A percentile compares a stretch with the other conserved stretches of the same genome.
Conservation (phyloP, 2,113 vertebrate species). For the Dryoscopus gambensis region DNA sequence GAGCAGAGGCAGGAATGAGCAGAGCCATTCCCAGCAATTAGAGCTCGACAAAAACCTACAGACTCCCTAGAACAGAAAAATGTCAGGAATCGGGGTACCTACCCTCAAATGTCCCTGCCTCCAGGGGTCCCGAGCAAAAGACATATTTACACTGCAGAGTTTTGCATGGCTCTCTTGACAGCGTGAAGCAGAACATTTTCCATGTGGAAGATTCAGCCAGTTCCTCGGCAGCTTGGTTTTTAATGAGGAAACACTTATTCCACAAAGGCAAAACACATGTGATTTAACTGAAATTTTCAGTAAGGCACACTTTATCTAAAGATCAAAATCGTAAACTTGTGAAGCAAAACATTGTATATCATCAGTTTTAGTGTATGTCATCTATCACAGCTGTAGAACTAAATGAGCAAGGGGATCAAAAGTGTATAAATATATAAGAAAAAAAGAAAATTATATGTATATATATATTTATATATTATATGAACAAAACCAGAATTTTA, state of each 20-base stretch:
- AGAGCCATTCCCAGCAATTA: conserved; percentile 10
- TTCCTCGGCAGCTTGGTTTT: neutral
- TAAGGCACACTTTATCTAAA: neutral
- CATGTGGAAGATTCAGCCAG: neutral
- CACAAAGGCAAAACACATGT: neutral
- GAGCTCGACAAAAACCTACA: neutral
- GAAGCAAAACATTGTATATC: neutral
- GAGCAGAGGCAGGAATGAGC: neutral
- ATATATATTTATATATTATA: no score
- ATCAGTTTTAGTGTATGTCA: neutral
- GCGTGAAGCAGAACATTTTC: neutral
- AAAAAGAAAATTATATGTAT: neutral
- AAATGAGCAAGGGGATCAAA: neutral
- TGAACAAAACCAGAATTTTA: neutral
- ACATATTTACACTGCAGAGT: neutral
- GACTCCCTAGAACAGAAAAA: neutral
- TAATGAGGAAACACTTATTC: neutral
- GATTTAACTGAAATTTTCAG: neutral
- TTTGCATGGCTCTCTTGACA: neutral
- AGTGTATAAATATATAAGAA: neutral
- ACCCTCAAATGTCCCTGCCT: neutral
- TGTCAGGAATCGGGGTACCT: neutral
- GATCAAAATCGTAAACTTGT: neutral
- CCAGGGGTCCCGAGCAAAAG: neutral
- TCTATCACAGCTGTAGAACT: neutral